Conservation (phyloP, 2,888 invertebrate species). For the Stenoptilia bipunctidactyla region DNA sequence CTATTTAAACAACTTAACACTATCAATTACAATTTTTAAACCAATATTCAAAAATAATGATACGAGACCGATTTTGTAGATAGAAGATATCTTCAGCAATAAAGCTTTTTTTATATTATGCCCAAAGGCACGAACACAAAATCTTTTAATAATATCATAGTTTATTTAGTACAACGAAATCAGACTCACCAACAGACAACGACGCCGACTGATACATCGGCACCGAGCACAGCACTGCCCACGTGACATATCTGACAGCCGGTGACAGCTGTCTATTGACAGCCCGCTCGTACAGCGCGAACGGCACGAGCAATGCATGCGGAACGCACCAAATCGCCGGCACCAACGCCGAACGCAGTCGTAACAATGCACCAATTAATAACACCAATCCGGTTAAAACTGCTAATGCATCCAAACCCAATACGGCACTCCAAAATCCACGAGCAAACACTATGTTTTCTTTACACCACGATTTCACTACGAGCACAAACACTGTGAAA, state of each 20-base stretch:
- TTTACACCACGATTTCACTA: background rate
- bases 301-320: background rate
- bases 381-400: background rate
- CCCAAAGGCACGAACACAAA: too few relatives aligned
- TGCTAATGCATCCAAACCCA: background rate
- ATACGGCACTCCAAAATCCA: background rate
- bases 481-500: background rate
- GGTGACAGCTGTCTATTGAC: slow-evolving; percentile 69
- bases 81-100: too few relatives aligned
- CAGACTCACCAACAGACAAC: too few relatives aligned
- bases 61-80: too few relatives aligned
- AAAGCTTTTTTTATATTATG: too few relatives aligned
- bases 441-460: background rate
- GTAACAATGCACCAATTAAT: background rate
- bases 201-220: slow-evolving; percentile 16
- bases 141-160: too few relatives aligned
- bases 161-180: too few relatives aligned
- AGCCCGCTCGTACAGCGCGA: background rate
- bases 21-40: too few relatives aligned
- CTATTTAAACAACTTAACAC: too few relatives aligned
- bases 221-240: slow-evolving; percentile 78
- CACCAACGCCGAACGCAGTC: background rate
- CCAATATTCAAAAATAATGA: too few relatives aligned
- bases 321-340: background rate
- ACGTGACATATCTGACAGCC: slow-evolving; percentile 32